phyloP scores from a whole-genome alignment of 1,140 invertebrate species.

The Sitophilus oryzae region DNA sequence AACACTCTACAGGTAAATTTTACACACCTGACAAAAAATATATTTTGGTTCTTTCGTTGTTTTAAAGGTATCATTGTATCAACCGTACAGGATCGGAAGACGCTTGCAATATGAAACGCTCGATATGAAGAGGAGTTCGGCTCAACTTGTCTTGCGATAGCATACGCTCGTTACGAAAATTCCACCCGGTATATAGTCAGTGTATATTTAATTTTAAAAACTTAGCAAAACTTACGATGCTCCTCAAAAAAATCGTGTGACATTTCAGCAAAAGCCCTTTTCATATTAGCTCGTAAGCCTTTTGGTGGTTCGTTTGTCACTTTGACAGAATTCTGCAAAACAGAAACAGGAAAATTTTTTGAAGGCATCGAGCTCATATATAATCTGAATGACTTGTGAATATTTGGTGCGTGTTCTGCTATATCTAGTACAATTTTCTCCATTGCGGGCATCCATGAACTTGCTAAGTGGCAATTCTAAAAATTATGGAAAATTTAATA shows the following conservation, averaged over 20 bases:
- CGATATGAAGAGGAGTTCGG: no score
- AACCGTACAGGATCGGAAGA: no score
- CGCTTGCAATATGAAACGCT: no score
- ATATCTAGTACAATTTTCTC: conserved; percentile 66
- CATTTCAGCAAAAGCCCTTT: conserved; percentile 73
- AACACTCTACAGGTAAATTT: no score
- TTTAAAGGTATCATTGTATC: no score
- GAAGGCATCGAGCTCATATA: conserved; percentile 85
- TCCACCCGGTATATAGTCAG: no score
- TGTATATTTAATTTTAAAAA: no score
- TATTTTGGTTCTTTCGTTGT: no score
- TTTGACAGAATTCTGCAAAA: conserved; percentile 88
- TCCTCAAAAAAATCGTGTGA: conserved; percentile 74
- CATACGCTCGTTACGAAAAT: no score
- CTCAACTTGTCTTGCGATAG: no score
- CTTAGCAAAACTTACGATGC: conserved; percentile 53
- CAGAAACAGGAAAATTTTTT: conserved; percentile 79
- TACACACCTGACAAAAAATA: no score
- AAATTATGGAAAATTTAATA: no score
- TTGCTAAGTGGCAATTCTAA: conserved; percentile 86
- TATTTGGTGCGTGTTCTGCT: conserved; percentile 53
- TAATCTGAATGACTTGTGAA: conserved; percentile 70
- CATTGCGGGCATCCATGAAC: conserved; percentile 80
- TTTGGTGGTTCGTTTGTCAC: conserved; percentile 90
- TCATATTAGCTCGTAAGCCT: conserved; percentile 74